Evolutionary conservation across 2,113 vertebrate species (phyloP).

Genomic region (Sander lucioperca): DNA sequence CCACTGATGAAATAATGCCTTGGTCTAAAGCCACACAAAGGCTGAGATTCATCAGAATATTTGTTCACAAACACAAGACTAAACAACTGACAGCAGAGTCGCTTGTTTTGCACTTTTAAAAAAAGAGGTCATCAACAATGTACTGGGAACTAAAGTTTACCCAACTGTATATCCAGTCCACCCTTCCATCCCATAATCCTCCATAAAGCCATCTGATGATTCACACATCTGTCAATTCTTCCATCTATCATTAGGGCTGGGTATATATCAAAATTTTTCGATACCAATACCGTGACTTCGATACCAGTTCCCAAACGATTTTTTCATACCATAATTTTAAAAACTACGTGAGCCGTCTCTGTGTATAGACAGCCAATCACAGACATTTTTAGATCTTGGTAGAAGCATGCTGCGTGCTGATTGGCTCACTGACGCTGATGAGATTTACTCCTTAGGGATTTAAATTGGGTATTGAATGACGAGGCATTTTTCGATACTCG

Average conservation of each 20-base stretch:
- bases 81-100: constrained; percentile 7
- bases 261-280: too few relatives aligned
- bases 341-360: too few relatives aligned
- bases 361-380: too few relatives aligned
- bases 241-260: neutral
- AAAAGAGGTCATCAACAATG: neutral
- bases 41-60: constrained; percentile 13
- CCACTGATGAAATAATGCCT: constrained; percentile 5
- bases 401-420: too few relatives aligned
- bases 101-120: constrained; percentile 16
- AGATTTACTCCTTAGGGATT: too few relatives aligned
- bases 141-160: neutral
- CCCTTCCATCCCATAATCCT: neutral
- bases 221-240: neutral
- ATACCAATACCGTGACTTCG: too few relatives aligned
- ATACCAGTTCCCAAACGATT: too few relatives aligned
- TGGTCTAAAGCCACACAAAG: constrained; percentile 40
- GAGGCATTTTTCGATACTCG: too few relatives aligned
- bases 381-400: too few relatives aligned
- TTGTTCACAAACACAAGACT: constrained; percentile 7
- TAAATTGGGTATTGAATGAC: too few relatives aligned
- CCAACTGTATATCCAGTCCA: neutral
- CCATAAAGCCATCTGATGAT: neutral
- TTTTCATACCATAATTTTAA: too few relatives aligned
- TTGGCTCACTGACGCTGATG: too few relatives aligned